Evolutionary conservation across 2,888 invertebrate genomes (phyloP), one percentile per base, ranked within the genome.

Genomic region (Thecocarcelia acutangulata): DNA sequence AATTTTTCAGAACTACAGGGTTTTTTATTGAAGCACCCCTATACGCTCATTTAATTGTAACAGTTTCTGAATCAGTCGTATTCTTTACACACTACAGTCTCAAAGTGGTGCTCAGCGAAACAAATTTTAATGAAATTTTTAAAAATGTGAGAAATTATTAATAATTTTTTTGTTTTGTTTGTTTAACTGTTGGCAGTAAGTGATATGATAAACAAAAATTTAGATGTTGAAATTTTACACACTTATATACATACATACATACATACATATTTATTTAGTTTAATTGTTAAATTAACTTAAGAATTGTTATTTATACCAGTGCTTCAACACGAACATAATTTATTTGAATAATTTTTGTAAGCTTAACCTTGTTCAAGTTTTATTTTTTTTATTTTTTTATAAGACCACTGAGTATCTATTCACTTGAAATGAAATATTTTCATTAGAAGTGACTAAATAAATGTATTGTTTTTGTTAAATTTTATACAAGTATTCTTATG

Each of bases 131-230:
- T 63, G 56, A 63, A 77, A 56, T 70, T 77, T 40, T 70, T 70
- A 33, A 64, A 70, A 70, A 70, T 56, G 46, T 77, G 56, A 48
- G 37, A 77, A 70, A 70, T 56, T 58, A 28, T 48, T n/a, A 76
- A 24, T 17, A 68, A 52, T 52, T 59, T 61, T 52, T 58, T 12
- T 21, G 13, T 3, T 17, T 56, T 33, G n/a, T 66, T 48, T 58
- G 48, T 66, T 17, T 13, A 12, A 12, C 40, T 58, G 19, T 40
- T 75, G 28, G 46, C 40, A 19, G 40, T 15, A 58, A 48, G 11
- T 37, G 58, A 42, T 42, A 15, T 21, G 40, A 19, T 40, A 28
- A 56, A 52, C 13, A 33, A 33, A 33, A 33, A 8, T 33, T 33
- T 33, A 8, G 19, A 33, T 52, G 44, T 61, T 33, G 44, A 21